Evolutionary conservation across 1,140 invertebrate genomes (phyloP).

Genomic region (Hetaerina americana): DNA sequence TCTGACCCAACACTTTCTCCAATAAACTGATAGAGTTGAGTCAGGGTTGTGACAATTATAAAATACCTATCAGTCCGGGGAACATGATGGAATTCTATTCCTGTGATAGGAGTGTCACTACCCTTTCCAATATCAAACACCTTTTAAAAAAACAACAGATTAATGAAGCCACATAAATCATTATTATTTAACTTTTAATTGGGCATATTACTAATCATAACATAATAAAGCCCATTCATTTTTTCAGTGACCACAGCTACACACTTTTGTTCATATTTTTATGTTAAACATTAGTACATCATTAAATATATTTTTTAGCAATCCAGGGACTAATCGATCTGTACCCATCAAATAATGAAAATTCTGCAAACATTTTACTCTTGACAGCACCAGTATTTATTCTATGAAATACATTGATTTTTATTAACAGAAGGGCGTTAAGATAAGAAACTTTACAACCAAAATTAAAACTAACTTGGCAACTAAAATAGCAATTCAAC

Average conservation of each 20-base stretch:
- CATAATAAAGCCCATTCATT: not conserved
- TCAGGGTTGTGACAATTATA: constrained; percentile 71
- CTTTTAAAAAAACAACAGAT: constrained; percentile 30
- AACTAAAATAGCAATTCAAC: too few species aligned
- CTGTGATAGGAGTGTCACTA: constrained; percentile 63
- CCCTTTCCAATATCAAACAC: constrained; percentile 76
- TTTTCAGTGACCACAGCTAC: too few species aligned
- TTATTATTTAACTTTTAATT: not conserved
- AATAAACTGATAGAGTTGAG: constrained; percentile 73
- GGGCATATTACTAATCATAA: not conserved
- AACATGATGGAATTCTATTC: constrained; percentile 64
- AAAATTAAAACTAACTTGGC: too few species aligned
- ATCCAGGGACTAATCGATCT: too few species aligned
- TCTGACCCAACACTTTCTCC: constrained; percentile 53
- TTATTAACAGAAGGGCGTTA: too few species aligned
- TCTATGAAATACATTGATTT: too few species aligned
- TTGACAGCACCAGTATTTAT: too few species aligned
- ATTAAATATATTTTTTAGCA: too few species aligned
- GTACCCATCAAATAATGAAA: too few species aligned
- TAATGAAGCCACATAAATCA: not conserved
- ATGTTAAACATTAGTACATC: too few species aligned
- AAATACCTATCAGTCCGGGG: constrained; percentile 55
- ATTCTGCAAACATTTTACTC: too few species aligned
- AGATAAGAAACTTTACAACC: too few species aligned
- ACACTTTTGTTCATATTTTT: not conserved